phyloP scores from a whole-genome alignment of 2,113 vertebrate species.

The Neofelis nebulosa region DNA sequence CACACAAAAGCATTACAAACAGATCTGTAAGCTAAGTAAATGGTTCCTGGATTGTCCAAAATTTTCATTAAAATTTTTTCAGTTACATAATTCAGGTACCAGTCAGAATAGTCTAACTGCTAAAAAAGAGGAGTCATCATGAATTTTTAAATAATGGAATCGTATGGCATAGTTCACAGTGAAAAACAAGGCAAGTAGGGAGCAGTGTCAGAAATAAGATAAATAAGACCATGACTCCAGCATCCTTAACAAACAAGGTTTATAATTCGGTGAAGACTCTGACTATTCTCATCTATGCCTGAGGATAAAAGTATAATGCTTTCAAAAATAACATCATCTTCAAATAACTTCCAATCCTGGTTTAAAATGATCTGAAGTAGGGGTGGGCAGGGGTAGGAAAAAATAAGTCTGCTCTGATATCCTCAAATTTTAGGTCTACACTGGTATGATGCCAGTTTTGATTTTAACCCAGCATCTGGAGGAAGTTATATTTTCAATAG shows the following conservation, averaged over 20 bases:
- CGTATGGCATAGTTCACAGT: not conserved
- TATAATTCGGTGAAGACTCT: not conserved
- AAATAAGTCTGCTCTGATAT: not conserved
- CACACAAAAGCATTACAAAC: not conserved
- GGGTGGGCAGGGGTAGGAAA: not conserved
- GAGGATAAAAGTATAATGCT: not conserved
- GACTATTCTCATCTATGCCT: not conserved
- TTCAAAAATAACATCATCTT: conserved; percentile 14
- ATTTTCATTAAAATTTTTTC: not conserved
- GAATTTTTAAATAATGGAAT: not conserved
- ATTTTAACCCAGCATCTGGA: conserved; percentile 16
- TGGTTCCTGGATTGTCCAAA: not conserved
- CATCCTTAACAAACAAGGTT: not conserved
- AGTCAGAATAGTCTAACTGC: not conserved
- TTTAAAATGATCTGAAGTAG: not conserved
- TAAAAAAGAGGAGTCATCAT: not conserved
- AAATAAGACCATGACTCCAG: not conserved
- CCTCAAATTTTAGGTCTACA: not conserved
- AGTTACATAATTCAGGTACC: not conserved
- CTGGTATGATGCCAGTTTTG: not conserved
- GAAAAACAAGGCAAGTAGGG: not conserved
- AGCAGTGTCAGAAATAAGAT: not conserved
- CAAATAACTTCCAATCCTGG: not conserved
- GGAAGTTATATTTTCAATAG: conserved; percentile 37
- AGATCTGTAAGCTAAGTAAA: not conserved